phyloP scores from a whole-genome alignment of 37 sponge, comb jelly and placozoan species.

The Spongilla lacustris region DNA sequence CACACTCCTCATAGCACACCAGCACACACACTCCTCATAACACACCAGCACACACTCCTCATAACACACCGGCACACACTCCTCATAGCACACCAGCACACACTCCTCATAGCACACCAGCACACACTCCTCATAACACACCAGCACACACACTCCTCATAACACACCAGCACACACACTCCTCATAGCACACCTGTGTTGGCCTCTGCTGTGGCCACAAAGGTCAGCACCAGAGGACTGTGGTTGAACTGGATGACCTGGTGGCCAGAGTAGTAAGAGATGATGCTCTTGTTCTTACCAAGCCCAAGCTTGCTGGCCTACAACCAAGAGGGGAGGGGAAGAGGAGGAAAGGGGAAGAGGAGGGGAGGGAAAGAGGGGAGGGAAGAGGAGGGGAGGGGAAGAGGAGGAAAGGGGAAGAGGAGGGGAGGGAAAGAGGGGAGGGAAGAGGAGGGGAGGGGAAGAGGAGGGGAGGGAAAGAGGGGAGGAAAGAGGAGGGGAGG shows the following conservation, averaged over 20 bases:
- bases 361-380: neutral
- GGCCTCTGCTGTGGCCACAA: slow-evolving; percentile 61
- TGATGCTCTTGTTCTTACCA: slow-evolving; percentile 72
- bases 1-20: no score
- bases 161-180: neutral
- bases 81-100: no score
- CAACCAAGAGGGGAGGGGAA: neutral
- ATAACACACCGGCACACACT: no score
- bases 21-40: no score
- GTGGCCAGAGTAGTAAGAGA: slow-evolving; percentile 69
- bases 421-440: neutral
- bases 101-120: no score
- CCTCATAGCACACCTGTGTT: slow-evolving; percentile 57
- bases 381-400: neutral
- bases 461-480: no score
- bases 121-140: no score
- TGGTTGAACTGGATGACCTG: slow-evolving; percentile 82
- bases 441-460: neutral
- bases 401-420: neutral
- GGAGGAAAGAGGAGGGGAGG: neutral
- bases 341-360: neutral
- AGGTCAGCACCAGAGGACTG: slow-evolving; percentile 71
- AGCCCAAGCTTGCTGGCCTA: slow-evolving; percentile 75
- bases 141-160: no score
- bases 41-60: no score